Evolutionary conservation across 2,888 invertebrate genomes (phyloP), one percentile per base, ranked within the genome.

Genomic region (Parnassius glacialis): DNA sequence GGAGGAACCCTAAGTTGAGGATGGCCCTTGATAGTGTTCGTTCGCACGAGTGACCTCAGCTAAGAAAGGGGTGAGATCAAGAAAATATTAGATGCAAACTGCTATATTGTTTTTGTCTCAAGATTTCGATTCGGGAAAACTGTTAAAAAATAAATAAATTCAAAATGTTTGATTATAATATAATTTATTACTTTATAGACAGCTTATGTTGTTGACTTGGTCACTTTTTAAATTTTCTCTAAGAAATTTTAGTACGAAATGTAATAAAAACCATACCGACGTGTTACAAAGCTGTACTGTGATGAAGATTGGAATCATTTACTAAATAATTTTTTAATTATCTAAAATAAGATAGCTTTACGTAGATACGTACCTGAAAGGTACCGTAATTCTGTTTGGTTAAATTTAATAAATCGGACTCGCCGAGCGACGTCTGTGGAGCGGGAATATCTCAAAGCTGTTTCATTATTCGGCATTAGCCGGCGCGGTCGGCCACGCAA

Each of bases 391-490:
- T 85, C 79, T 80, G 79, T 84, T 86, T 81, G 81, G 78, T 75
- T 79, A 75, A 85, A 87, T 87, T 80, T 86, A 87, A 89, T 87
- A 87, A 87, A 88, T 87, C 81, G 80, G 74, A 72, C 80, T 82
- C 82, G 81, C 79, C 80, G 83, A 83, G 81, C 80, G 73, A 71
- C 51, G n/a, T 43, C 41, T 75, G 47, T 45, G 10, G 48, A 44
- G 48, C 53, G 48, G 50, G 83, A 80, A 81, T 81, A 82, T 86
- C 81, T 84, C 84, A 87, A 85, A 86, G 84, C 85, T 81, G 87
- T 89, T 88, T 89, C 87, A 90, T 90, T 88, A 90, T 84, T 84
- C 81, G 81, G 87, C 85, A 89, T 90, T 89, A 90, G 86, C 78
- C 81, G 80, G 78, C 82, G 70, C 70, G 85, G 82, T 83, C 84